These are phyloP conservation scores for Eulemur coronatus DNA, from an alignment of 2,797 vertebrate genomes.

Conservation along the genomic window DNA sequence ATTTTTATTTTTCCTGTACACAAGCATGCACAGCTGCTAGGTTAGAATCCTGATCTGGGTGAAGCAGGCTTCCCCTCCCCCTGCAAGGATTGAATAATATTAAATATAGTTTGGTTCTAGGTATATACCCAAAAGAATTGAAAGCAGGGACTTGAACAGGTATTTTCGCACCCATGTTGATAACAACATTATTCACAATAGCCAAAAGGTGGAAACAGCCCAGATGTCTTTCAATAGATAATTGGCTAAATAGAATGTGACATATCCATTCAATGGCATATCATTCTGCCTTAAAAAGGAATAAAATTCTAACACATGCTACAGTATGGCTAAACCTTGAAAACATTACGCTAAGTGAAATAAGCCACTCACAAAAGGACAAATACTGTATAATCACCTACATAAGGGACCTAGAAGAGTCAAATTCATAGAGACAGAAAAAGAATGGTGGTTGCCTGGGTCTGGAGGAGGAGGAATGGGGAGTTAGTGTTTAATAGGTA, in stretches of 20 bases:
- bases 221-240: background rate
- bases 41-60: background rate
- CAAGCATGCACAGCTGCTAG: background rate
- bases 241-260: background rate
- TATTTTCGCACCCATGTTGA: background rate
- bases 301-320: background rate
- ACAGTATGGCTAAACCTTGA: background rate
- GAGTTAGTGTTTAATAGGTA: background rate
- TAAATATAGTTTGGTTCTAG: background rate
- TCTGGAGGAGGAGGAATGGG: too few relatives aligned
- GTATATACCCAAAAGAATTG: background rate
- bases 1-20: background rate
- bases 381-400: background rate
- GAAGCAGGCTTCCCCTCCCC: background rate
- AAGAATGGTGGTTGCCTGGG: background rate
- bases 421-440: background rate
- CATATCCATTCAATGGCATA: fast-evolving
- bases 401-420: background rate
- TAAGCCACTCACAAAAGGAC: background rate
- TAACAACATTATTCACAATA: background rate
- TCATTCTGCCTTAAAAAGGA: background rate
- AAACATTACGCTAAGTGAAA: background rate
- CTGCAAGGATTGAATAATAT: background rate
- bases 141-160: background rate
- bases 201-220: background rate